Evolutionary conservation across 2,888 invertebrate species (phyloP), one percentile per base, ranked within the genome.

Genomic region (Drosophila pegasa): DNA sequence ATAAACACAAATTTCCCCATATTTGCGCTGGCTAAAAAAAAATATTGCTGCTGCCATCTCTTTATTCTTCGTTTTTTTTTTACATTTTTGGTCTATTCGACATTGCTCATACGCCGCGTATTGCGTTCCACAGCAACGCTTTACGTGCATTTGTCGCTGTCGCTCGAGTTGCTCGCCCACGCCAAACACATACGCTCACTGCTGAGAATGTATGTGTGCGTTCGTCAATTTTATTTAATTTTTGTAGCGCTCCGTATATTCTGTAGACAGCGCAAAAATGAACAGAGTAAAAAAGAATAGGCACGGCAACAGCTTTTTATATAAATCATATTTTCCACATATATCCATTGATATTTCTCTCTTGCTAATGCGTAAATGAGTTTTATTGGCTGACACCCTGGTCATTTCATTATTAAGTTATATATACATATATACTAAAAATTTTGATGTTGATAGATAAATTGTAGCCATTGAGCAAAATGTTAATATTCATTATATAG

Each of bases 211-310:
- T 8, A 12, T 48, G 25, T 40, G 22, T 62, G 29, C 43, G 54
- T 29, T 62, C 67, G 77, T 79, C 74, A 85, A 83, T 85, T 87
- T 85, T 62, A 81, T 74, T 83, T 87, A 79, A 87, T 79, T 87
- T 35, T 81, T 62, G 67, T 58, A 65, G 63, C 43, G 14, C 56
- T 69, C 63, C 65, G 54, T 77, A 41, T 68, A 4, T 75, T 80
- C 78, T 66, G 47, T 68, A 52, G 66, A 55, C 35, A 55, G 40
- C 62, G 33, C 22, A 20, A 51, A 69, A 74, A 67, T 67, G 81
- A 74, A 77, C 61, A 74, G 74, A 67, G 64, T 58, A 77, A 77
- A 56, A 74, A 41, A 41, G 40, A 41, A 66, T 61, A 47, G 70
- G 41, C 43, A 63, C 66, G 64, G 55, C 56, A 51, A 33, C 47